phyloP scores from a whole-genome alignment of 2,888 invertebrate genomes.

The Eilema griseolum region DNA sequence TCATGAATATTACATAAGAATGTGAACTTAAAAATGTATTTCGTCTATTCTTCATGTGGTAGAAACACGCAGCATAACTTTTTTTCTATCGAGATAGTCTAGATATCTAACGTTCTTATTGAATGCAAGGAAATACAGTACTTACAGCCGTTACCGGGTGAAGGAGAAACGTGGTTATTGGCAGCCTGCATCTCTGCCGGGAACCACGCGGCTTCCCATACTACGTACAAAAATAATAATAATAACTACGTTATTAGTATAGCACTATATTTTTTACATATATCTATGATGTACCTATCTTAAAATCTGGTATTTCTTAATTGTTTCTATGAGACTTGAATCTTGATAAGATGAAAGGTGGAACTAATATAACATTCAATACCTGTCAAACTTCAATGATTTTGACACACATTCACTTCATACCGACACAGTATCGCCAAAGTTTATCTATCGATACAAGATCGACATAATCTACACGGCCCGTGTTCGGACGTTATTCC shows the following conservation, averaged over 20 bases:
- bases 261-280: no score
- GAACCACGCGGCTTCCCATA: no score
- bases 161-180: slow-evolving; percentile 52
- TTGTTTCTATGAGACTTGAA: no score
- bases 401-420: slow-evolving; percentile 29
- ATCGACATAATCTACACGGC: slow-evolving; percentile 17
- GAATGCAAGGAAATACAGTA: slow-evolving; percentile 63
- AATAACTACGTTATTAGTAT: no score
- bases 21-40: slow-evolving; percentile 54
- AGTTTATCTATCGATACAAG: slow-evolving; percentile 39
- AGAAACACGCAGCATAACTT: slow-evolving; percentile 34
- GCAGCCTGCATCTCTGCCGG: slow-evolving; percentile 71
- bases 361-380: slow-evolving; percentile 25
- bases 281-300: no score
- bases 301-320: no score
- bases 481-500: slow-evolving; percentile 38
- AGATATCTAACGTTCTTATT: slow-evolving; percentile 56
- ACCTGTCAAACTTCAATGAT: slow-evolving; percentile 32
- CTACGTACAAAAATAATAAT: no score
- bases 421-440: slow-evolving; percentile 23
- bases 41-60: slow-evolving; percentile 44
- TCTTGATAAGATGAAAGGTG: slow-evolving; percentile 31
- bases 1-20: slow-evolving; percentile 80
- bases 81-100: slow-evolving; percentile 45
- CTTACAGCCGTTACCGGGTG: slow-evolving; percentile 50